Conservation (phyloP, 2,113 vertebrate species). For the Ptyas mucosa region DNA sequence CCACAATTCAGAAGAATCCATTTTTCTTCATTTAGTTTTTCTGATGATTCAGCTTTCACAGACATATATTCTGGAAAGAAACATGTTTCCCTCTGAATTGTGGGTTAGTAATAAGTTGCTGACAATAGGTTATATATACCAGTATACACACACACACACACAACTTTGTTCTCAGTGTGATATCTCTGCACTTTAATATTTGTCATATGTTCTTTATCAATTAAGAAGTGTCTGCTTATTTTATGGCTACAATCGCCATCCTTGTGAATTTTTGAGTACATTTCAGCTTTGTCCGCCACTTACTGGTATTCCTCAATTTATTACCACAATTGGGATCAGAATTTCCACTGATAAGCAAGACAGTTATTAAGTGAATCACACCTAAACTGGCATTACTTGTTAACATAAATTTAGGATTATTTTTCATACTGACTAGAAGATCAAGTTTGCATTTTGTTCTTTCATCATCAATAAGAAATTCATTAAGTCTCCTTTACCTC, state of each 20-base stretch:
- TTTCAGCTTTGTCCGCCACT: background rate
- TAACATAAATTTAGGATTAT: background rate
- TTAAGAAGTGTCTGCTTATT: background rate
- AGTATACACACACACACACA: no score
- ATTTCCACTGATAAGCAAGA: no score
- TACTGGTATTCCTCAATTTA: background rate
- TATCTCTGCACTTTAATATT: background rate
- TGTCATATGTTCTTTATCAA: background rate
- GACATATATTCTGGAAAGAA: background rate
- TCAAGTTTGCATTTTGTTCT: background rate
- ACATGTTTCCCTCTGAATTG: background rate
- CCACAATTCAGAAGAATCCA: background rate
- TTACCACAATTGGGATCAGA: no score
- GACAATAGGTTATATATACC: no score
- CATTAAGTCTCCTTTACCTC: background rate
- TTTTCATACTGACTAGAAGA: background rate
- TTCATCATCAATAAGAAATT: background rate
- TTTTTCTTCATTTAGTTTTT: background rate
- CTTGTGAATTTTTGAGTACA: background rate
- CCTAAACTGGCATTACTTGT: background rate
- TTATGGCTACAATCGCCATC: background rate
- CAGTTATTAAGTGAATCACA: no score
- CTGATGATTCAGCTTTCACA: background rate
- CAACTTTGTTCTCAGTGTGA: background rate
- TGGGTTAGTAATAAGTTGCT: no score